A percentile compares a stretch with the other conserved stretches of the same genome.
Evolutionary conservation across 92 coral and sea anemone species (phyloP).

Genomic region (Zoanthus solanderi): DNA sequence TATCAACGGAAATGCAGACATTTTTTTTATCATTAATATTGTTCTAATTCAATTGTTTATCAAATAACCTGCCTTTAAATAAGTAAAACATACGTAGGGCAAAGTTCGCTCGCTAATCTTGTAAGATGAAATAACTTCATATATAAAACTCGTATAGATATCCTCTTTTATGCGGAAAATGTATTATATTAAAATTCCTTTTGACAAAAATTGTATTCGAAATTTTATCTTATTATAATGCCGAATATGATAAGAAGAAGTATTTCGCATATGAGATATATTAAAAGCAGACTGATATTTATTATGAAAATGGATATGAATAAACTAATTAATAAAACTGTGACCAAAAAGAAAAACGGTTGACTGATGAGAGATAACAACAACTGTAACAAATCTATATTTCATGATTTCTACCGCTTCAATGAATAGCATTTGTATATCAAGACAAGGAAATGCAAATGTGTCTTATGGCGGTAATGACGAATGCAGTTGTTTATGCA

Average conservation of each 20-base stretch:
- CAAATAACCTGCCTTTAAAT: not conserved
- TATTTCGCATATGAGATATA: no score
- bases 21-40: not conserved
- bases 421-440: not conserved
- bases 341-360: not conserved
- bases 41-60: constrained; percentile 3
- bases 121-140: not conserved
- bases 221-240: no score
- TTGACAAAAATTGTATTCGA: no score
- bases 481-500: not conserved
- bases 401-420: not conserved
- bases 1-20: not conserved
- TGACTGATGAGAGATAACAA: not conserved
- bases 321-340: not conserved
- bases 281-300: no score
- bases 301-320: not conserved
- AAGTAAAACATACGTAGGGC: not conserved
- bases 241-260: no score
- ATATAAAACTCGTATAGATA: not conserved
- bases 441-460: not conserved
- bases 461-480: not conserved
- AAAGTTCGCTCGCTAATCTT: not conserved
- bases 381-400: not conserved
- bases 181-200: not conserved
- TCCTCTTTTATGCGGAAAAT: not conserved